These are phyloP conservation scores for Amiota minor DNA, from an alignment of 2,888 invertebrate genomes.

Conservation along the genomic window DNA sequence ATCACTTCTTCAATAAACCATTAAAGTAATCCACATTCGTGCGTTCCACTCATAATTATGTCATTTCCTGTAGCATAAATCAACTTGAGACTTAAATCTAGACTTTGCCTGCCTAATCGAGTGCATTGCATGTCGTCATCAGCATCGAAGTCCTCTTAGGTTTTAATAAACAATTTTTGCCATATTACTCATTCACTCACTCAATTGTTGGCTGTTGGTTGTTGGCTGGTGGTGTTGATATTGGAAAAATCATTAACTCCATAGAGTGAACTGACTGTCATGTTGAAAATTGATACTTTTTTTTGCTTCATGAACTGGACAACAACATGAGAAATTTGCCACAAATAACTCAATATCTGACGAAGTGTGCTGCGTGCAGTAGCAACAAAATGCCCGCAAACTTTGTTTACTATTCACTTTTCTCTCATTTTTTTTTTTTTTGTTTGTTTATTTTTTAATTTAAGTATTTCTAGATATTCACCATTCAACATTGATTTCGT, in stretches of 20 bases:
- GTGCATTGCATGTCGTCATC: slow-evolving; percentile 17
- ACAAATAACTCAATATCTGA: slow-evolving; percentile 29
- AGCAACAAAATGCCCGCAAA: slow-evolving; percentile 9
- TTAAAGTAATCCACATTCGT: not conserved
- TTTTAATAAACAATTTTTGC: not conserved
- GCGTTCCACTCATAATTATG: slow-evolving; percentile 10
- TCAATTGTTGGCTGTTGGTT: not conserved
- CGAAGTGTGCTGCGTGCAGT: slow-evolving; percentile 21
- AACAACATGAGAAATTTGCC: slow-evolving; percentile 27
- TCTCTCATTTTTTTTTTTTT: not conserved
- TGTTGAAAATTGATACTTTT: slow-evolving; percentile 25
- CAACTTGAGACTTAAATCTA: not conserved
- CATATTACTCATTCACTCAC: too few relatives aligned
- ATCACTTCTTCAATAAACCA: not conserved
- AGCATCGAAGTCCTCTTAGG: not conserved
- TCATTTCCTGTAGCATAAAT: slow-evolving; percentile 22
- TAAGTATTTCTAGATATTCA: not conserved
- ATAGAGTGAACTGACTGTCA: slow-evolving; percentile 5
- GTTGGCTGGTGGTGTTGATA: not conserved
- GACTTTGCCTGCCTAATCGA: not conserved
- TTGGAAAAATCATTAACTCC: slow-evolving; percentile 10
- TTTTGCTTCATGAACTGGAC: not conserved
- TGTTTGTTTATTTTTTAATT: not conserved
- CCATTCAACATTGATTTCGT: slow-evolving; percentile 19
- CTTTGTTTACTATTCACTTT: not conserved